phyloP scores from a whole-genome alignment of 2,797 vertebrate genomes.

The Argyrosomus regius region DNA sequence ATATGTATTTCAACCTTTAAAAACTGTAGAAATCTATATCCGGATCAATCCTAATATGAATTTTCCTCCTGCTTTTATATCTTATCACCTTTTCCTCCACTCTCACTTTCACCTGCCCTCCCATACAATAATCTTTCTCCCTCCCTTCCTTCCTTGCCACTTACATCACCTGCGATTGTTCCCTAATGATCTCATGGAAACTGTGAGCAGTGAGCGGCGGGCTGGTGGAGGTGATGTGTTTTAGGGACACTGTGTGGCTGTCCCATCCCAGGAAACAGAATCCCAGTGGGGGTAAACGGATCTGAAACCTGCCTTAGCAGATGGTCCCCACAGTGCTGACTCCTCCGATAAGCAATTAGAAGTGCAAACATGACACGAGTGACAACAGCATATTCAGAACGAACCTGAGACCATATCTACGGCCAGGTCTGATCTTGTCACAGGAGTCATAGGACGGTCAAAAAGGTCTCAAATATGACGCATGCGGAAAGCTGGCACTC shows the following conservation, averaged over 20 bases:
- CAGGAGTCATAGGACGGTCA: constrained; percentile 40
- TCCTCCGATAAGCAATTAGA: constrained; percentile 78
- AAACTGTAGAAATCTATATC: constrained; percentile 6
- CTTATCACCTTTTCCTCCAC: not conserved
- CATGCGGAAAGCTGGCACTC: constrained; percentile 25
- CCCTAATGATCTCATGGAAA: constrained; percentile 80
- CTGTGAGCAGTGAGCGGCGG: constrained; percentile 58
- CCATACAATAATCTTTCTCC: constrained; percentile 18
- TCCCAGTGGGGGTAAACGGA: constrained; percentile 78
- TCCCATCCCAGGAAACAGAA: constrained; percentile 80
- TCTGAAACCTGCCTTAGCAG: constrained; percentile 80
- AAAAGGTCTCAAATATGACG: constrained; percentile 41
- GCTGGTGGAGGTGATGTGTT: constrained; percentile 68
- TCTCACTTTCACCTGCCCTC: constrained; percentile 20
- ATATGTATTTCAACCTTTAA: not conserved
- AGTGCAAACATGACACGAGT: constrained; percentile 75
- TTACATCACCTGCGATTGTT: constrained; percentile 65
- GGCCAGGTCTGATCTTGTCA: not conserved
- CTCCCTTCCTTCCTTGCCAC: constrained; percentile 30
- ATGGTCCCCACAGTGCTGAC: constrained; percentile 77
- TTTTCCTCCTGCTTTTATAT: constrained; percentile 10
- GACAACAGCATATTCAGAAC: constrained; percentile 67
- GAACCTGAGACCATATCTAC: constrained; percentile 55
- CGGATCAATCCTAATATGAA: not conserved
- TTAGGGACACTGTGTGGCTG: constrained; percentile 67